A percentile compares a stretch with the other conserved stretches of the same genome.
Evolutionary conservation across 1,140 invertebrate genomes (phyloP).

Genomic region (Drosophila asahinai): DNA sequence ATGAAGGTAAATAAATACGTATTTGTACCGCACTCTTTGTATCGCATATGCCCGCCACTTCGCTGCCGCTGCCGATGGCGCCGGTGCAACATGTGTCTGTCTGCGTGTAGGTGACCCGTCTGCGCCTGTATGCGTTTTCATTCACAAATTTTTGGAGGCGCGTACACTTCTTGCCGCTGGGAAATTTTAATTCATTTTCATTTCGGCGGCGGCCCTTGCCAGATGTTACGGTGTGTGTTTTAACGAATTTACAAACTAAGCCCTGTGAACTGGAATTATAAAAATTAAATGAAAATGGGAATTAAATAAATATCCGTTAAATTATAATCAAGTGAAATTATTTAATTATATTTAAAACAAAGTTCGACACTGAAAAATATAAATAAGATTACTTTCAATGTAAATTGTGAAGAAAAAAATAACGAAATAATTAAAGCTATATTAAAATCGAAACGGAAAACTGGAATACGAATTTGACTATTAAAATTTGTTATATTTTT

Average conservation of each 20-base stretch:
- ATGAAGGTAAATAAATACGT: not conserved
- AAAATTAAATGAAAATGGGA: not conserved
- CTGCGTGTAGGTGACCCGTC: slow-evolving; percentile 29
- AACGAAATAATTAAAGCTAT: not conserved
- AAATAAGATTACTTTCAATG: not conserved
- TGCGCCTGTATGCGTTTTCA: slow-evolving; percentile 37
- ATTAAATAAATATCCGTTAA: not conserved
- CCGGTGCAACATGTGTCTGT: slow-evolving; percentile 71
- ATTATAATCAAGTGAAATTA: not conserved
- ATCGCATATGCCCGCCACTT: slow-evolving; percentile 44
- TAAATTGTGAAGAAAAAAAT: not conserved
- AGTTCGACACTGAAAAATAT: not conserved
- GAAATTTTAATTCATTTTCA: slow-evolving; percentile 40
- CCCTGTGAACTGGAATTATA: not conserved
- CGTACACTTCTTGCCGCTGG: slow-evolving; percentile 39
- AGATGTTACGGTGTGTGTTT: slow-evolving; percentile 6
- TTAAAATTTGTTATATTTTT: too few relatives aligned
- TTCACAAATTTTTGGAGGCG: slow-evolving; percentile 44
- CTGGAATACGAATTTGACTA: too few relatives aligned
- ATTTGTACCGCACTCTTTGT: slow-evolving; percentile 17
- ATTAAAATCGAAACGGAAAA: not conserved
- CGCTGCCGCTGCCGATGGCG: slow-evolving; percentile 49
- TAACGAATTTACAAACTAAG: not conserved
- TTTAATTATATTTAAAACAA: not conserved
- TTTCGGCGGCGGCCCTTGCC: slow-evolving; percentile 15